Evolutionary conservation across 2,113 vertebrate species (phyloP).

Genomic region (Cnemophilus loriae): DNA sequence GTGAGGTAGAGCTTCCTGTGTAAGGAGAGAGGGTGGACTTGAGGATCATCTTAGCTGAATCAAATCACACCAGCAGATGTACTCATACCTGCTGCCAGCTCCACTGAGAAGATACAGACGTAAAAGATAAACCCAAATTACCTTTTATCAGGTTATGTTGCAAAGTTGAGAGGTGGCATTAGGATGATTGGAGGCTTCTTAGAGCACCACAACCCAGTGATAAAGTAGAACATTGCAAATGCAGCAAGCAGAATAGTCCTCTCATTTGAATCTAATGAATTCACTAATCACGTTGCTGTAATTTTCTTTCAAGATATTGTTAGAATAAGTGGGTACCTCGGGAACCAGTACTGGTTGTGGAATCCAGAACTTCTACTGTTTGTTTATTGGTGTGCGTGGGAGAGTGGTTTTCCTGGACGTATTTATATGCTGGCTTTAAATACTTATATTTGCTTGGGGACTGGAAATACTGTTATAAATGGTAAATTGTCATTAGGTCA

Average conservation of each 20-base stretch:
- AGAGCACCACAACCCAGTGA: not conserved
- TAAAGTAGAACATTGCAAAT: not conserved
- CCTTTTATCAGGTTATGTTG: conserved; percentile 15
- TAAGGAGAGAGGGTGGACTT: not conserved
- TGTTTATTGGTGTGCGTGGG: not conserved
- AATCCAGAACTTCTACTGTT: not conserved
- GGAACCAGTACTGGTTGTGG: not conserved
- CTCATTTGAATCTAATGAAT: conserved; percentile 14
- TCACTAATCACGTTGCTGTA: not conserved
- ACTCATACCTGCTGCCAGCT: not conserved
- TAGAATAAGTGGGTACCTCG: not conserved
- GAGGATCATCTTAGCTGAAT: not conserved
- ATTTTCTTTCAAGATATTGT: conserved; percentile 29
- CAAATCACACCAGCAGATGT: not conserved
- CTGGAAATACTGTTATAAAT: conserved; percentile 16
- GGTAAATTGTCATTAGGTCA: conserved; percentile 19
- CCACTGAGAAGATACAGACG: not conserved
- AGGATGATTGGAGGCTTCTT: conserved; percentile 1
- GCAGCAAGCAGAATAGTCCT: not conserved
- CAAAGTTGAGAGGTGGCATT: not conserved
- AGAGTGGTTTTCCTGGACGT: not conserved
- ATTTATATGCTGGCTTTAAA: not conserved
- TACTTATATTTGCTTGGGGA: not conserved
- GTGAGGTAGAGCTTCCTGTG: not conserved
- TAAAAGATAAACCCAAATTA: conserved; percentile 3